Evolutionary conservation across 2,888 invertebrate genomes (phyloP).

Genomic region (Chaetogeoica ovagalla): DNA sequence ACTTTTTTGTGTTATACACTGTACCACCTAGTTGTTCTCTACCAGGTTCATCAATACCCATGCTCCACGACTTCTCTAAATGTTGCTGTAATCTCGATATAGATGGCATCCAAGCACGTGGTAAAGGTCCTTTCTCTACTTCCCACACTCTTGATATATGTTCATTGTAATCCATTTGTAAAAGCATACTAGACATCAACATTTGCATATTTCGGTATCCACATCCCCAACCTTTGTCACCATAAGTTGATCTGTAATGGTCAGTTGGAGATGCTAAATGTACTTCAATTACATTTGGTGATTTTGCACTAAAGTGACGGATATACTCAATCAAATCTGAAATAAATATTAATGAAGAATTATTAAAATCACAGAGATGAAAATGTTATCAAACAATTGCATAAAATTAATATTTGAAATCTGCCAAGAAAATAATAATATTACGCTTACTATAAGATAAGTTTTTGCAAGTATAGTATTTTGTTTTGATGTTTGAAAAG

Average conservation of each 20-base stretch:
- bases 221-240: constrained; percentile 90
- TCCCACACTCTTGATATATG: constrained; percentile 51
- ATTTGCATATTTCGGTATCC: constrained; percentile 90
- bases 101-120: constrained; percentile 75
- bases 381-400: neutral
- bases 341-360: neutral
- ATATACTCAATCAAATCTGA: constrained; percentile 49
- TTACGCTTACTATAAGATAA: constrained; percentile 14
- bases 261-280: constrained; percentile 80
- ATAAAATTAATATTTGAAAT: neutral
- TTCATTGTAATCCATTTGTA: constrained; percentile 71
- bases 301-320: constrained; percentile 44
- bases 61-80: constrained; percentile 81
- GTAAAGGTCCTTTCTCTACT: constrained; percentile 44
- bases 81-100: constrained; percentile 81
- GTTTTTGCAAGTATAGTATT: neutral
- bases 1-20: constrained; percentile 81
- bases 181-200: constrained; percentile 80
- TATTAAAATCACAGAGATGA: neutral
- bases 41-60: constrained; percentile 80
- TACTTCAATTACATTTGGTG: constrained; percentile 68
- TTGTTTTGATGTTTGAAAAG: neutral
- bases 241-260: constrained; percentile 85
- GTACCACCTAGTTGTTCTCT: constrained; percentile 82
- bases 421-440: neutral